These are phyloP conservation scores for Mesoligia furuncula DNA, from an alignment of 2,888 invertebrate genomes.

Conservation along the genomic window DNA sequence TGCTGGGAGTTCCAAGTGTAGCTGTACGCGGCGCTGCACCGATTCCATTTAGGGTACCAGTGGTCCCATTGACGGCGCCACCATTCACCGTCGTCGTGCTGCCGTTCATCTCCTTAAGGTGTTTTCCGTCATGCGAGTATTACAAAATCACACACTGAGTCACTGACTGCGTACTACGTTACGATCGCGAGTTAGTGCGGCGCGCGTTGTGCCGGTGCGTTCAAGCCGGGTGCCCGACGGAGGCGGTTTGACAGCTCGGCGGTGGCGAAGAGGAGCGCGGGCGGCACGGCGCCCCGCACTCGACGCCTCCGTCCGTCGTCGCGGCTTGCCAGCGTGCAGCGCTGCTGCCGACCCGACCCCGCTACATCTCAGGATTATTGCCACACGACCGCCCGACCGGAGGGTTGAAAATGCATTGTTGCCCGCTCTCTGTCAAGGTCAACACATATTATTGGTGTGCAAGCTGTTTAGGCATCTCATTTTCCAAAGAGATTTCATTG, in stretches of 20 bases:
- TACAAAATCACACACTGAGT: slow-evolving; percentile 85
- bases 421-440: slow-evolving; percentile 85
- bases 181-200: slow-evolving; percentile 82
- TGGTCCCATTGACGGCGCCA: slow-evolving; percentile 87
- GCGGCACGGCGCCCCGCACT: slow-evolving; percentile 81
- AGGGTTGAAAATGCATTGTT: slow-evolving; percentile 89
- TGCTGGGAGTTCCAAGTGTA: slow-evolving; percentile 90
- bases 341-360: slow-evolving; percentile 78
- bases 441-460: slow-evolving; percentile 64
- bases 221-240: slow-evolving; percentile 88
- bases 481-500: slow-evolving; percentile 21
- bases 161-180: slow-evolving; percentile 84
- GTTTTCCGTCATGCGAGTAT: slow-evolving; percentile 86
- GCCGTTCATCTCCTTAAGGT: slow-evolving; percentile 88
- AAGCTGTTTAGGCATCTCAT: slow-evolving; percentile 22
- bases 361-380: slow-evolving; percentile 81
- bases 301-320: slow-evolving; percentile 76
- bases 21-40: slow-evolving; percentile 87
- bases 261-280: slow-evolving; percentile 84
- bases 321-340: slow-evolving; percentile 70
- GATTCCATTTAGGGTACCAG: slow-evolving; percentile 85
- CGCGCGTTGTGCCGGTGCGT: slow-evolving; percentile 81
- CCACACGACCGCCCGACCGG: slow-evolving; percentile 79
- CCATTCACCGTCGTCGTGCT: slow-evolving; percentile 89
- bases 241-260: slow-evolving; percentile 90